These are phyloP conservation scores for Mus spicilegus DNA, from an alignment of 2,113 vertebrate species.

Conservation along the genomic window DNA sequence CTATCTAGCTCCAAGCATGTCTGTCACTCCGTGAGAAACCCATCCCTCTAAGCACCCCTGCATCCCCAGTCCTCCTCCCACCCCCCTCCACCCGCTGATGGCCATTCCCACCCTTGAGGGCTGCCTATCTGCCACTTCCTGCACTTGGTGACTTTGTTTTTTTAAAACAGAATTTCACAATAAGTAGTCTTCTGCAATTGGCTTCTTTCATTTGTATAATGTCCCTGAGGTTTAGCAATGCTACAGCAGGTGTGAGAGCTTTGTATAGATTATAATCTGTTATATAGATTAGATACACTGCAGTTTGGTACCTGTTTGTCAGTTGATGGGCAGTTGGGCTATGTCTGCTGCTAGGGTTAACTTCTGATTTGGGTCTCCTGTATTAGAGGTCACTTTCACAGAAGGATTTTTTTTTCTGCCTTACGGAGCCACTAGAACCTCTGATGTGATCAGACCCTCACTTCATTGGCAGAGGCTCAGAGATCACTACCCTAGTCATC, in stretches of 20 bases:
- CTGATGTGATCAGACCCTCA: neutral
- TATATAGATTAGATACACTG: neutral
- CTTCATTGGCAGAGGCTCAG: neutral
- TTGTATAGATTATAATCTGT: neutral
- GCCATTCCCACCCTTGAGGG: neutral
- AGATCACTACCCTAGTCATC: neutral
- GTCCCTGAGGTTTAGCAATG: neutral
- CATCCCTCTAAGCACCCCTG: neutral
- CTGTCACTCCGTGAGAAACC: neutral
- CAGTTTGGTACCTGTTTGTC: neutral
- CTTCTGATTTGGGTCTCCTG: neutral
- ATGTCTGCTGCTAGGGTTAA: neutral
- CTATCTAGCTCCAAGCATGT: neutral
- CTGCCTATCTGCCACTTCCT: neutral
- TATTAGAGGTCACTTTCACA: neutral
- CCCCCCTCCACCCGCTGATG: neutral
- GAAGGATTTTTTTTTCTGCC: neutral
- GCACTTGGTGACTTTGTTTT: neutral
- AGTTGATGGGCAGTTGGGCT: neutral
- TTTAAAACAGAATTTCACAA: neutral
- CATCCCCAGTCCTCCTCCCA: neutral
- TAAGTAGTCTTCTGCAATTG: neutral
- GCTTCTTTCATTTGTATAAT: neutral
- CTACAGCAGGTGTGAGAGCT: neutral
- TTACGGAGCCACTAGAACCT: neutral